phyloP scores from a whole-genome alignment of 1,140 invertebrate species.

The Zaprionus lachaisei region DNA sequence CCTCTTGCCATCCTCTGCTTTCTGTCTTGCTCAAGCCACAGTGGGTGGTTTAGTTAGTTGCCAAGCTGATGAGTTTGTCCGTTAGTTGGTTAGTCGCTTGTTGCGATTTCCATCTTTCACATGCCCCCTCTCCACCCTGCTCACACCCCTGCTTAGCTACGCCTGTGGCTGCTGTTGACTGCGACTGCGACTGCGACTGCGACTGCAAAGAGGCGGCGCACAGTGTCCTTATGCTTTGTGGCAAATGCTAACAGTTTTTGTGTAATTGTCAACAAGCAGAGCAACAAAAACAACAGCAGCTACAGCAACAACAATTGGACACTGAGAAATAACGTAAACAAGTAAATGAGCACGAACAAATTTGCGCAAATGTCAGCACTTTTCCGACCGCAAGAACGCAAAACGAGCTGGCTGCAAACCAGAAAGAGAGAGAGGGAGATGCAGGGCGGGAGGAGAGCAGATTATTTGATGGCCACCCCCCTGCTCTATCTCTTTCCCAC shows the following conservation, averaged over 20 bases:
- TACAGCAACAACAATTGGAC: slow-evolving; percentile 44
- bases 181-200: slow-evolving; percentile 1
- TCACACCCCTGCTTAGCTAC: background rate
- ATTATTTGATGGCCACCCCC: slow-evolving; percentile 59
- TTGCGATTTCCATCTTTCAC: slow-evolving; percentile 52
- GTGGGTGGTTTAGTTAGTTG: slow-evolving; percentile 5
- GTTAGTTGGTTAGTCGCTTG: slow-evolving; percentile 4
- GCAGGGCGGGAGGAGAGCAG: slow-evolving; percentile 24
- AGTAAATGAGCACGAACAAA: slow-evolving; percentile 70
- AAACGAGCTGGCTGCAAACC: background rate
- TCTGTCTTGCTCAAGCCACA: background rate
- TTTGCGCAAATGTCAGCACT: slow-evolving; percentile 75
- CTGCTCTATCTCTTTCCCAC: background rate
- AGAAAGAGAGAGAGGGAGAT: background rate
- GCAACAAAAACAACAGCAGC: slow-evolving; percentile 21
- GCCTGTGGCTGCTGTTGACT: background rate
- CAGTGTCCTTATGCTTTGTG: slow-evolving; percentile 64
- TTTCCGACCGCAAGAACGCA: slow-evolving; percentile 37
- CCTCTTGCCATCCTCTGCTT: background rate
- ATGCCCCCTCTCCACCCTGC: background rate
- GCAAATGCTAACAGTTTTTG: slow-evolving; percentile 79
- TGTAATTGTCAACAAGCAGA: slow-evolving; percentile 75
- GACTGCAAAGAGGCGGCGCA: slow-evolving; percentile 26
- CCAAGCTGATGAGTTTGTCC: slow-evolving; percentile 2
- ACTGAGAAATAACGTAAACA: slow-evolving; percentile 78